Evolutionary conservation across 2,888 invertebrate genomes (phyloP).

Genomic region (Caenorhabditis macrosperma): DNA sequence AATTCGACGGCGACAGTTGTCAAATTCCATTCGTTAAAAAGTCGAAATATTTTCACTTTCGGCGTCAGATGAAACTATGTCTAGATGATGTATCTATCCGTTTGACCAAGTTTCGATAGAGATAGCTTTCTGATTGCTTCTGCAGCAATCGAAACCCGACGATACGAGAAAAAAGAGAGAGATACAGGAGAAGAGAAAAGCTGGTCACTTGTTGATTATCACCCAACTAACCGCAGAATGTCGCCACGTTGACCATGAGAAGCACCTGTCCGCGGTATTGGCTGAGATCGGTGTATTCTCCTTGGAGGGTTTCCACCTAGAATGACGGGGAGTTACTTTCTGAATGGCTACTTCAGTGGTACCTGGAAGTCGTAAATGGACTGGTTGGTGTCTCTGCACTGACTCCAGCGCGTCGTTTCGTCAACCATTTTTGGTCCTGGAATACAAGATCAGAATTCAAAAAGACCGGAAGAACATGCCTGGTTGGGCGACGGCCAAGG

Average conservation of each 20-base stretch:
- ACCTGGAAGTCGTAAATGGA: slow-evolving; percentile 78
- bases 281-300: slow-evolving; percentile 77
- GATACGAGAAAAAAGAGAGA: background rate
- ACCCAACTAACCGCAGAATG: slow-evolving; percentile 78
- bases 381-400: slow-evolving; percentile 76
- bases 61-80: too few relatives aligned
- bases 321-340: background rate
- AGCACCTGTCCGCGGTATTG: slow-evolving; percentile 78
- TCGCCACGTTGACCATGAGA: slow-evolving; percentile 79
- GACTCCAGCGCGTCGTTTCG: slow-evolving; percentile 78
- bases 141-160: slow-evolving; percentile 6
- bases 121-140: slow-evolving; percentile 22
- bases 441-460: slow-evolving; percentile 2
- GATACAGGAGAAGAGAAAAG: slow-evolving; percentile 2
- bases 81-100: slow-evolving; percentile 9
- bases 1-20: background rate
- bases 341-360: background rate
- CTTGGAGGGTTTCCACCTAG: slow-evolving; percentile 78
- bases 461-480: slow-evolving; percentile 14
- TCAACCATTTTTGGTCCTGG: slow-evolving; percentile 78
- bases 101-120: slow-evolving; percentile 30
- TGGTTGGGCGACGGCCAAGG: slow-evolving; percentile 56
- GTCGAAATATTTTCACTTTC: too few relatives aligned
- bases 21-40: background rate
- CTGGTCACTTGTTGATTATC: too few relatives aligned